Base-by-base conservation (phyloP, 2,888 invertebrate species). In the Epirrita christyi region DNA sequence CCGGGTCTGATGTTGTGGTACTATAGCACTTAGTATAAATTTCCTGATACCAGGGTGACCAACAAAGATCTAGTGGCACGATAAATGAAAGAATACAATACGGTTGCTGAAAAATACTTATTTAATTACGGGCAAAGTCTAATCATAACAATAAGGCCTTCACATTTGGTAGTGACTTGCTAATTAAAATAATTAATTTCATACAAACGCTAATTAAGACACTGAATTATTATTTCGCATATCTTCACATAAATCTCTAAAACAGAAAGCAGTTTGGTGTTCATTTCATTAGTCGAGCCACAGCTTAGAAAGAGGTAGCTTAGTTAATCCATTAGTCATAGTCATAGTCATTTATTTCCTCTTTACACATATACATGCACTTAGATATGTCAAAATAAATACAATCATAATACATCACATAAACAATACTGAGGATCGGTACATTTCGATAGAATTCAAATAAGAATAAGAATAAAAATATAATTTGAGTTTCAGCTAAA, bases 171-270 rank as follows among this genome's bases (percentile, higher is more conserved):
- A 78, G 75, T 73, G 72, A 71, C 57, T 50, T 52, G 72, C 73
- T 81, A 80, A 81, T 81, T 82, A 80, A 77, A 78, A 80, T 73
- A 73, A 72, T 78, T 70, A 71, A 73, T 76, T 76, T 64, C 67
- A 65, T 69, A 63, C 46, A 55, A 62, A 66, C 66, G 67, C 62
- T 66, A 64, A 67, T 65, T 67, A 67, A 62, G 63, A 63, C 61
- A 57, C 59, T 60, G 51, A 55, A 44, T 55, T 62, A 63, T 62
- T 65, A 63, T 67, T 63, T 65, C 47, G 56, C 50, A 48, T 53
- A 60, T 63, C 60, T 63, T 46, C 61, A 55, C 64, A 63, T 63
- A 63, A 67, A 67, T 67, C 60, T 62, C 52, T 41, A 47, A 55
- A 61, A 56, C 59, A 56, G 42, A 49, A 57, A 55, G 59, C 63